Base-by-base conservation (phyloP, 2,113 vertebrate species). In the Potamarius usumacintae region DNA sequence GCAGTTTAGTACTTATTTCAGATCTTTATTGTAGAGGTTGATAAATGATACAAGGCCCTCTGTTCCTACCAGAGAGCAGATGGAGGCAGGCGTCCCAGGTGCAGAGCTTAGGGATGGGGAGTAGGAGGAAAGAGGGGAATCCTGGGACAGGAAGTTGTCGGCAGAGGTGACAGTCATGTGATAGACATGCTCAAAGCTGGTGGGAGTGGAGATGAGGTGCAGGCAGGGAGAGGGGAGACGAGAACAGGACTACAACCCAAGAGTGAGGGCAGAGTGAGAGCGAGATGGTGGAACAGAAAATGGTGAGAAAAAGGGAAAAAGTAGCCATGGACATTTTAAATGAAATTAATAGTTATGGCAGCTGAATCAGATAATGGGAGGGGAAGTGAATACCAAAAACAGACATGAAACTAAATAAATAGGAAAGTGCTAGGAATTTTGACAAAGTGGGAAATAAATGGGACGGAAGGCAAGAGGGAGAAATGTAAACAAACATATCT, bases 151-250 rank as follows among this genome's bases (percentile, higher is more conserved):
- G 95, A 95, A 96, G 90, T 96, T 96, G 95, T 96, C 96, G 52
- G 97, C 96, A 92, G 96, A 97, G 93, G 95, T 96, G 94, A 95
- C 94, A 92, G 96, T 97, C 97, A 97, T 96, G 93, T 97, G 96
- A 96, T 96, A 96, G 95, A 97, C 94, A 95, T 97, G 96, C 93
- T 97, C 96, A 92, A 97, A 97, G 96, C 96, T 96, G 95, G 94
- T 96, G 89, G 96, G 96, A 94, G 95, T 95, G 94, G 96, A 97
- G 95, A 97, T 96, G 94, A 96, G 94, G 90, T 92, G 67, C 91
- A 94, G 95, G 91, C 94, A 94, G 93, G 94, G 95, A 94, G 94
- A 92, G 86, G 95, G 94, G 25, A 93, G 95, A 92, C 95, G 96
- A 93, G 95, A 94, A 90, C 93, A 93, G 57, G 94, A 95, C 96